phyloP scores from a whole-genome alignment of 2,797 vertebrate genomes.

The Thalassophryne amazonica region DNA sequence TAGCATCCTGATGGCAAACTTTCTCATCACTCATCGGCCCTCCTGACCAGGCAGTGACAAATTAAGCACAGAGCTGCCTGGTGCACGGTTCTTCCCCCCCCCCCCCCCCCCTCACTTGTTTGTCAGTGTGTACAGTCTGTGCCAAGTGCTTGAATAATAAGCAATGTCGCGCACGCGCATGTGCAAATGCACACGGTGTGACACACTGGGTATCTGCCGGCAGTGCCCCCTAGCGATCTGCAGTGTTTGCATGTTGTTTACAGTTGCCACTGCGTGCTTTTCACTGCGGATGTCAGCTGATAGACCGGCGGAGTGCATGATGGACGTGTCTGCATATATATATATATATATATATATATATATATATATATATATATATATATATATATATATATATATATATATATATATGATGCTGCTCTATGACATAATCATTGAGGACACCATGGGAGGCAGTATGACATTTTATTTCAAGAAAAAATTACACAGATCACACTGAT shows the following conservation, averaged over 20 bases:
- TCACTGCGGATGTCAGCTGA: constrained; percentile 71
- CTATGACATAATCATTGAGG: constrained; percentile 44
- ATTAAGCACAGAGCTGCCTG: constrained; percentile 25
- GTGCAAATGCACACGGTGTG: background rate
- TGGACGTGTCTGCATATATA: constrained; percentile 16
- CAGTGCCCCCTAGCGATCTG: constrained; percentile 73
- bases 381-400: no score
- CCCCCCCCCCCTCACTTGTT: constrained; percentile 12
- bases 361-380: background rate
- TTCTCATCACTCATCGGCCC: constrained; percentile 68
- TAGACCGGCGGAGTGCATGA: constrained; percentile 22
- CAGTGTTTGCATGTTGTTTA: constrained; percentile 50
- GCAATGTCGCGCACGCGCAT: constrained; percentile 6
- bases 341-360: no score
- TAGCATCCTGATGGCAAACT: constrained; percentile 50
- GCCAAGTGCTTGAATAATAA: constrained; percentile 21
- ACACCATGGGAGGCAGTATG: constrained; percentile 10
- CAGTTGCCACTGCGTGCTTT: constrained; percentile 51
- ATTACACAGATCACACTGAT: constrained; percentile 1
- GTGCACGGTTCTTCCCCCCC: constrained; percentile 37
- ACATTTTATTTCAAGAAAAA: constrained; percentile 30
- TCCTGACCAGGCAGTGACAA: constrained; percentile 41
- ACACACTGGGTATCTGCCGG: constrained; percentile 4
- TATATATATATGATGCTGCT: background rate
- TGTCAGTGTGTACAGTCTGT: constrained; percentile 6